Evolutionary conservation across 2,113 vertebrate species (phyloP), one percentile per base, ranked within the genome.

Genomic region (Neotoma lepida): DNA sequence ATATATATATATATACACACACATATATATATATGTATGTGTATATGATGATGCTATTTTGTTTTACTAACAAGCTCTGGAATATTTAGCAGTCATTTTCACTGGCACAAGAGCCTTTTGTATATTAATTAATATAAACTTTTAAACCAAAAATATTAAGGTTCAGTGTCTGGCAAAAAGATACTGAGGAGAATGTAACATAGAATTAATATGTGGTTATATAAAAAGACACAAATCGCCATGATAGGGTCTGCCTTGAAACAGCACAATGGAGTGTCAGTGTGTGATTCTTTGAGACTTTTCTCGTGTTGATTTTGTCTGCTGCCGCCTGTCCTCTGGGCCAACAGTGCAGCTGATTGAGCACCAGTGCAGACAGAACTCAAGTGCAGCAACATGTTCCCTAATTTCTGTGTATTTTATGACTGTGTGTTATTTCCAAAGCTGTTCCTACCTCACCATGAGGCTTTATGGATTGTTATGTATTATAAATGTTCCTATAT

Each of bases 371-470:
- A 76, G 93, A 33, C 92, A 30, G 68, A 84, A 64, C 88, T 94
- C 85, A 20, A 87, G 91, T 95, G 86, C 96, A 96, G 76, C 70
- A 96, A 93, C 96, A 54, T 88, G 90, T 96, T 90, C 91, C 87
- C 30, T 24, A 51, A 63, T 76, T 66, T 28, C 74, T 95, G 89
- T 89, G 93, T 93, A 86, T 96, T 94, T 89, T 95, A 94, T 94
- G 95, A 96, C 87, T 95, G 91, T 96, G 66, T 97, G 68, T 97
- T 92, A 4, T 98, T 98, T 97, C 93, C 93, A 96, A 97, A 96
- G 94, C 85, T 97, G 51, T 92, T 97, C 96, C 95, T 96, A 96
- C 96, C 93, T 94, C 91, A 54, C 84, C 70, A 49, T 82, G 93
- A 97, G 90, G 97, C 96, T 89, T 95, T 88, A 96, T 88, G 90